These are phyloP conservation scores for Pantherophis alleghaniensis DNA, from an alignment of 2,797 vertebrate genomes.

Conservation along the genomic window DNA sequence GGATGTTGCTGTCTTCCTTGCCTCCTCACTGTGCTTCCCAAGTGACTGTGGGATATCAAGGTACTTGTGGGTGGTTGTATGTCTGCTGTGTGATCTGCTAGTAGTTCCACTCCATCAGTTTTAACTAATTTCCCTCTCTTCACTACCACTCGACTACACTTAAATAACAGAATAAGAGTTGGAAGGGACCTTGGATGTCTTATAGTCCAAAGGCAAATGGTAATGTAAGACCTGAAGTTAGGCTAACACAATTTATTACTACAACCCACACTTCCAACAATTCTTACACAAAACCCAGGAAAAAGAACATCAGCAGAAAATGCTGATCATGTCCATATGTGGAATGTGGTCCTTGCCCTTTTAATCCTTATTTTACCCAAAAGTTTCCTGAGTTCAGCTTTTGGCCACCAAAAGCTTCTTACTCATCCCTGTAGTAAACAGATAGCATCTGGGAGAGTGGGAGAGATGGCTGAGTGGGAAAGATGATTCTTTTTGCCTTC, in stretches of 20 bases:
- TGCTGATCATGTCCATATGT: neutral
- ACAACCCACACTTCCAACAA: neutral
- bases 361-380: neutral
- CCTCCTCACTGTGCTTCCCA: neutral
- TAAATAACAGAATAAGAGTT: neutral
- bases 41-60: neutral
- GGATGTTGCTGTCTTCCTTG: neutral
- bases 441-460: neutral
- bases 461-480: neutral
- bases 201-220: neutral
- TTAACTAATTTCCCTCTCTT: neutral
- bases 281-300: neutral
- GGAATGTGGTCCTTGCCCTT: neutral
- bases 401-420: neutral
- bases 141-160: neutral
- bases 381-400: neutral
- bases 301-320: neutral
- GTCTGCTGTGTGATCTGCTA: neutral
- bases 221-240: neutral
- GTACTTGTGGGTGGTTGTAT: neutral
- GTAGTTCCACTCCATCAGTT: neutral
- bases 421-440: neutral
- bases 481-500: neutral
- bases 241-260: neutral
- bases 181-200: neutral